Evolutionary conservation across 2,888 invertebrate species (phyloP).

Genomic region (Anagyrus pseudococci): DNA sequence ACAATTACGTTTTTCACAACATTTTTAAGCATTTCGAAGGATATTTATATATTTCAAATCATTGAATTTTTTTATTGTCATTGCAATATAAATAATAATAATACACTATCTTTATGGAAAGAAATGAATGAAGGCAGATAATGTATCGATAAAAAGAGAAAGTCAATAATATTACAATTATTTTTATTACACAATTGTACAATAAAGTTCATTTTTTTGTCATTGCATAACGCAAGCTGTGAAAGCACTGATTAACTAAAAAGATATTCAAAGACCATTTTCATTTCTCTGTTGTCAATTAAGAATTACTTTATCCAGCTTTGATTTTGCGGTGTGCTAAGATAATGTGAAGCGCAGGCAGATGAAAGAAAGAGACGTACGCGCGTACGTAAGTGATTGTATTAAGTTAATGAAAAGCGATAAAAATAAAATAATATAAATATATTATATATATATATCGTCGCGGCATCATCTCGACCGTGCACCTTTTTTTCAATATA

Average conservation of each 20-base stretch:
- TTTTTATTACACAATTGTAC: too few species aligned
- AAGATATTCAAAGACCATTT: constrained; percentile 26
- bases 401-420: too few species aligned
- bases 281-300: constrained; percentile 39
- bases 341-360: constrained; percentile 15
- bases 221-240: neutral
- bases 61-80: too few species aligned
- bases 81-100: too few species aligned
- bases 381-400: constrained; percentile 44
- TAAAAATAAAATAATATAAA: too few species aligned
- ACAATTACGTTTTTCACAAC: too few species aligned
- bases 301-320: constrained; percentile 33
- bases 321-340: constrained; percentile 30
- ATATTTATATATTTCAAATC: too few species aligned
- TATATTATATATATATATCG: constrained; percentile 5
- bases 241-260: neutral
- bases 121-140: too few species aligned
- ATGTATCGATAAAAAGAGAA: too few species aligned
- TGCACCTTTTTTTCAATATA: constrained; percentile 32
- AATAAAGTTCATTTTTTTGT: neutral
- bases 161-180: too few species aligned
- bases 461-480: constrained; percentile 22
- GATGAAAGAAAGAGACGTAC: constrained; percentile 13
- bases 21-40: too few species aligned
- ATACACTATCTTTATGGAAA: too few species aligned